Conservation (phyloP, 2,797 vertebrate species). For the Cossypha niveicapilla region DNA sequence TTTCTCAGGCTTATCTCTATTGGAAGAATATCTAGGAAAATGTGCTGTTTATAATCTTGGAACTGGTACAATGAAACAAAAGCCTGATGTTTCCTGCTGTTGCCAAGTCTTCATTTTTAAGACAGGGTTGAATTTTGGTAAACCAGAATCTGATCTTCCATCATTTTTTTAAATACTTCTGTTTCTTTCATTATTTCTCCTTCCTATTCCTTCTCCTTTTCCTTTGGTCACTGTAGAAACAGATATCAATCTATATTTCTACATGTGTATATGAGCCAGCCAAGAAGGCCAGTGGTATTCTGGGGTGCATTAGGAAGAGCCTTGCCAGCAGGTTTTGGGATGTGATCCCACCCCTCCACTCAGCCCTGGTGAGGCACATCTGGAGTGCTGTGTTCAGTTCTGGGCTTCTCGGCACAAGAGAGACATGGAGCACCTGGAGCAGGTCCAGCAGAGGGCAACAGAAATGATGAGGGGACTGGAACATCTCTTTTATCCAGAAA, state of each 20-base stretch:
- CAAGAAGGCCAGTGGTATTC: not conserved
- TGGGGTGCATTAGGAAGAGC: not conserved
- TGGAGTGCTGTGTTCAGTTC: not conserved
- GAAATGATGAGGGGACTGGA: not conserved
- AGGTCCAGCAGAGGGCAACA: fast-evolving
- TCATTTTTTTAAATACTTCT: not conserved
- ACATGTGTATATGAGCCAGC: not conserved
- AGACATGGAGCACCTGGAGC: not conserved
- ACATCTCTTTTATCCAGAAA: not conserved
- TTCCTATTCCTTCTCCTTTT: not conserved
- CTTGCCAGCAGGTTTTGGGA: not conserved
- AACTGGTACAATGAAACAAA: not conserved
- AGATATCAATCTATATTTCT: not conserved
- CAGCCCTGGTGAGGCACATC: not conserved
- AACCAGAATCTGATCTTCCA: not conserved
- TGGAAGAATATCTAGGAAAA: not conserved
- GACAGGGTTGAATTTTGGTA: not conserved
- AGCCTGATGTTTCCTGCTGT: not conserved
- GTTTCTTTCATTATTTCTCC: not conserved
- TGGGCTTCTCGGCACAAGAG: not conserved
- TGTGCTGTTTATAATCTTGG: not conserved
- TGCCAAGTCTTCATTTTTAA: not conserved
- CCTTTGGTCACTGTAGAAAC: not conserved
- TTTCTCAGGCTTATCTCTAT: not conserved
- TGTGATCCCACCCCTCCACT: not conserved